A percentile compares a stretch with the other conserved stretches of the same genome.
Evolutionary conservation across 2,113 vertebrate genomes (phyloP).

Genomic region (Sminthopsis crassicaudata): DNA sequence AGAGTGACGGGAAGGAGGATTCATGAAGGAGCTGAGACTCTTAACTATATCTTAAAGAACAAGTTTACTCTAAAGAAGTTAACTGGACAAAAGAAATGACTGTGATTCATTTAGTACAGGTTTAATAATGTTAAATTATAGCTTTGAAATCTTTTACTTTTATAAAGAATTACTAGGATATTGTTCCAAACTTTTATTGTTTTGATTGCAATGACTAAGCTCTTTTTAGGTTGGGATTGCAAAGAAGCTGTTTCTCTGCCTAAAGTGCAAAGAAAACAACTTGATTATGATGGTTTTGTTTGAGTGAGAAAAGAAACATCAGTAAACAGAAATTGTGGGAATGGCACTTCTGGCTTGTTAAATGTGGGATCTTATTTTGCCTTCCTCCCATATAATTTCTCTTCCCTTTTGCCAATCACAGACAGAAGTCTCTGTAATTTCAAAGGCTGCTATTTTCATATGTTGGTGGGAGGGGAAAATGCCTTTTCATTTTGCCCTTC

Average conservation of each 20-base stretch:
- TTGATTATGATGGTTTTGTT: not conserved
- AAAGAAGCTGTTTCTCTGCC: not conserved
- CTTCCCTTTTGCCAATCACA: not conserved
- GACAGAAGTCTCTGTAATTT: not conserved
- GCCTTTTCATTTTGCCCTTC: not conserved
- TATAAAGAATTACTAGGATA: not conserved
- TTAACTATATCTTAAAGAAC: not conserved
- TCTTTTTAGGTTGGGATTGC: not conserved
- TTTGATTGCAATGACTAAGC: conserved; percentile 18
- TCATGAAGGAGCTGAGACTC: not conserved
- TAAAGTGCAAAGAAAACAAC: not conserved
- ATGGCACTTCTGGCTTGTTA: not conserved
- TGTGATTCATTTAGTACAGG: not conserved
- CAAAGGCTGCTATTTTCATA: not conserved
- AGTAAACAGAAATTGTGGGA: not conserved
- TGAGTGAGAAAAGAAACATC: not conserved
- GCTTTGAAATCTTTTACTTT: not conserved
- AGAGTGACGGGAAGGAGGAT: rapidly evolving
- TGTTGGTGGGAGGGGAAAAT: not conserved
- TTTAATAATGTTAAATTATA: not conserved
- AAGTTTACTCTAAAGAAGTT: not conserved
- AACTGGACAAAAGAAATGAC: not conserved
- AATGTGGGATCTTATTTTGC: not conserved
- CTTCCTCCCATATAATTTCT: not conserved
- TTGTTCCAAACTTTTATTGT: not conserved